Conservation (phyloP, 92 coral and sea anemone species). For the Metridium senile region DNA sequence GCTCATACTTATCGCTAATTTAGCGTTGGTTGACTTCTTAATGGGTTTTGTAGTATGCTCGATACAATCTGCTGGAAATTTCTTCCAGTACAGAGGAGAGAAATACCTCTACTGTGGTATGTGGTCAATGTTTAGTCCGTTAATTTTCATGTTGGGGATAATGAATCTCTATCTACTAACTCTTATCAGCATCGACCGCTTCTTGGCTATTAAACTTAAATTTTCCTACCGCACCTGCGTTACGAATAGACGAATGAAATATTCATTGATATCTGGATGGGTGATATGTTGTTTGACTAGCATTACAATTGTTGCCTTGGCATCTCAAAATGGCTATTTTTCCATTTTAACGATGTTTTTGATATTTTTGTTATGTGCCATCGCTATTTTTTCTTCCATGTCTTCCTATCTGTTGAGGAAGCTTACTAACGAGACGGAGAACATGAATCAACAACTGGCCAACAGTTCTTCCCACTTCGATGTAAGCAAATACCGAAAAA, state of each 20-base stretch:
- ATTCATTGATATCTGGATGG: conserved; percentile 4
- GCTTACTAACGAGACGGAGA: not conserved
- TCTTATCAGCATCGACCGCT: conserved; percentile 13
- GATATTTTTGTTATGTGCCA: not conserved
- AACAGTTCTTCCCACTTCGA: not conserved
- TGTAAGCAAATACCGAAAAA: not conserved
- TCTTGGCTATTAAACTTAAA: conserved; percentile 8
- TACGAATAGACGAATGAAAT: conserved; percentile 1
- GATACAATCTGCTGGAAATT: not conserved
- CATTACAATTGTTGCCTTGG: not conserved
- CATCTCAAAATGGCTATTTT: not conserved
- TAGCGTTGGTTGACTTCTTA: conserved; percentile 11
- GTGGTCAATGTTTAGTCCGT: not conserved
- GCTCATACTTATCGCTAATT: conserved; percentile 2
- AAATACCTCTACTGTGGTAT: not conserved
- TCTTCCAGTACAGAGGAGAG: not conserved
- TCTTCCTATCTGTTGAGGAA: not conserved
- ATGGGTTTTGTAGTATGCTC: not conserved
- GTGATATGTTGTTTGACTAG: not conserved
- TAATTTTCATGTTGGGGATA: not conserved
- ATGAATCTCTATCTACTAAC: not conserved
- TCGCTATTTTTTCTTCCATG: not conserved
- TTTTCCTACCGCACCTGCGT: not conserved
- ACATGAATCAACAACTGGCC: not conserved
- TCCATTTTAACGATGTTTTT: not conserved